A percentile compares a stretch with the other conserved stretches of the same genome.
phyloP scores from a whole-genome alignment of 2,888 invertebrate genomes.

The Disparrhopalites patrizii region DNA sequence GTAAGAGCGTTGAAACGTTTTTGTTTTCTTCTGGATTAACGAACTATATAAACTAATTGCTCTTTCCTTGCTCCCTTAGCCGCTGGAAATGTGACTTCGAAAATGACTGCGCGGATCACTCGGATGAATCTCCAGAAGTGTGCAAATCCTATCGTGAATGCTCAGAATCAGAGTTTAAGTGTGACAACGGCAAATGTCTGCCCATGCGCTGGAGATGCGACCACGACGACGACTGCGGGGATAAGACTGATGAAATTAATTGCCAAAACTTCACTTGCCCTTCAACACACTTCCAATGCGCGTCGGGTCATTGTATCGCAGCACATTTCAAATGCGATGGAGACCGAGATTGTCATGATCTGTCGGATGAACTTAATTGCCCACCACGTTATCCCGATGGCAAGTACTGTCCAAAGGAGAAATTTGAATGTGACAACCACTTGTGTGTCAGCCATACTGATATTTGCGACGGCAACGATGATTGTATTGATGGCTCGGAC shows the following conservation, averaged over 20 bases:
- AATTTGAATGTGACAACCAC: constrained; percentile 89
- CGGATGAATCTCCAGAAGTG: constrained; percentile 76
- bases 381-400: constrained; percentile 83
- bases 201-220: constrained; percentile 58
- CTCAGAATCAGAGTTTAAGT: constrained; percentile 78
- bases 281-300: constrained; percentile 86
- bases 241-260: constrained; percentile 82
- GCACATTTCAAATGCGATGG: constrained; percentile 54
- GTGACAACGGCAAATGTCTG: constrained; percentile 90
- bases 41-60: not conserved
- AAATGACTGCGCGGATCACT: constrained; percentile 90
- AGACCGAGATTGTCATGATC: constrained; percentile 56
- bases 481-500: constrained; percentile 88
- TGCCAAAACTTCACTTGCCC: constrained; percentile 54
- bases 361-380: constrained; percentile 85
- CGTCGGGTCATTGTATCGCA: constrained; percentile 88
- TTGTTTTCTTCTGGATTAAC: constrained; percentile 1
- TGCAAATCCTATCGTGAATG: constrained; percentile 87
- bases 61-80: constrained; percentile 35
- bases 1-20: too few relatives aligned
- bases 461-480: constrained; percentile 85
- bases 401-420: constrained; percentile 80
- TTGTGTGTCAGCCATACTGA: constrained; percentile 85
- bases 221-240: constrained; percentile 57
- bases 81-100: constrained; percentile 96